A percentile compares a stretch with the other conserved stretches of the same genome.
These are phyloP conservation scores for Mallotus villosus DNA, from an alignment of 2,797 vertebrate genomes.

Conservation along the genomic window DNA sequence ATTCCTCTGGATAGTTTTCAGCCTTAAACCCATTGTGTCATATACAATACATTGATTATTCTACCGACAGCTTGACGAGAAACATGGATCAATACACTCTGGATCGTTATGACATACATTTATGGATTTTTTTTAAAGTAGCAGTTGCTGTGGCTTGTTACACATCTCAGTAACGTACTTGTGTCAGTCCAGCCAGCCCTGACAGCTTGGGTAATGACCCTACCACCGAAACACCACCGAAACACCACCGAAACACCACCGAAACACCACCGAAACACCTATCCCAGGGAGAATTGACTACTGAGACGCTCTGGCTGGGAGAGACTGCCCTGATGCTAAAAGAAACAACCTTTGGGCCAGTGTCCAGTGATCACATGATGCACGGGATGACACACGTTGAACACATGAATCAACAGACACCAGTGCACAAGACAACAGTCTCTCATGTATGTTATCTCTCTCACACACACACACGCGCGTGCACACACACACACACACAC, in stretches of 20 bases:
- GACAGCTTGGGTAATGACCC: background rate
- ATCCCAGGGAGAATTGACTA: background rate
- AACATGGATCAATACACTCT: background rate
- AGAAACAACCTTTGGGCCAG: background rate
- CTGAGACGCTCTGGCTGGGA: background rate
- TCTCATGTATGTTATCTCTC: background rate
- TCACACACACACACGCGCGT: slow-evolving; percentile 3
- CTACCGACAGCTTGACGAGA: background rate
- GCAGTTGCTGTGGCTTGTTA: background rate
- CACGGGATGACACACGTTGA: background rate
- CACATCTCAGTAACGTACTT: background rate
- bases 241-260: too few species aligned
- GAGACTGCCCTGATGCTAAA: background rate
- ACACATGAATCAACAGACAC: slow-evolving; percentile 5
- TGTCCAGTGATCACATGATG: background rate
- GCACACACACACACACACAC: slow-evolving; percentile 17
- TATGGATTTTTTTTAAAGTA: too few species aligned
- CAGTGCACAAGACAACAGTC: slow-evolving; percentile 15
- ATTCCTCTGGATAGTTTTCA: background rate
- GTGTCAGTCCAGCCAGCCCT: background rate
- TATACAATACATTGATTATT: too few species aligned
- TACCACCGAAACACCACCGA: background rate
- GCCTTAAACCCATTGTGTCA: too few species aligned
- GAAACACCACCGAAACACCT: background rate
- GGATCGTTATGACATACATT: too few species aligned